Evolutionary conservation across 1,140 invertebrate genomes (phyloP).

Genomic region (Anagrus nilaparvatae): DNA sequence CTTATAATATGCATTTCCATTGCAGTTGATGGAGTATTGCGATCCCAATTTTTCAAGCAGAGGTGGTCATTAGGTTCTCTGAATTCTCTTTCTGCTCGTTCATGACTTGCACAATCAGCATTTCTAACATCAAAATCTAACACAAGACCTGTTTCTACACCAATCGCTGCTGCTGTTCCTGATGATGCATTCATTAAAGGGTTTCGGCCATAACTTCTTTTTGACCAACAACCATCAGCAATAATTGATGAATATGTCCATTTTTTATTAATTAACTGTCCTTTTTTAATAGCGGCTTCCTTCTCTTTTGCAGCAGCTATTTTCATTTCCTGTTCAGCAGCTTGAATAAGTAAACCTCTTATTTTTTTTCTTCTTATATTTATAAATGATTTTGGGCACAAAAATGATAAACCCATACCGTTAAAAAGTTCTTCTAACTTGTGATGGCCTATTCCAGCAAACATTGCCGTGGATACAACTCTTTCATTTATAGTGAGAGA

Average conservation of each 20-base stretch:
- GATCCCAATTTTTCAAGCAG: constrained; percentile 30
- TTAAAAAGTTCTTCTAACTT: too few relatives aligned
- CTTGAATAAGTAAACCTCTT: too few relatives aligned
- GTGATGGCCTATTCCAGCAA: too few relatives aligned
- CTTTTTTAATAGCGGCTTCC: constrained; percentile 19
- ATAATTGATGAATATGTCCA: too few relatives aligned
- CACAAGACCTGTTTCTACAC: constrained; percentile 28
- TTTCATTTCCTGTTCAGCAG: too few relatives aligned
- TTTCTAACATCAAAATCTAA: constrained; percentile 33
- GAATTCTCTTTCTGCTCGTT: constrained; percentile 16
- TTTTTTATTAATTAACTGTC: constrained; percentile 22
- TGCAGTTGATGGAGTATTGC: constrained; percentile 19
- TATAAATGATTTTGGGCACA: too few relatives aligned
- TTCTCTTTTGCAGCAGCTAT: too few relatives aligned
- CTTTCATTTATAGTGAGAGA: too few relatives aligned
- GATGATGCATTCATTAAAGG: constrained; percentile 22
- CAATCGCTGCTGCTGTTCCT: constrained; percentile 29
- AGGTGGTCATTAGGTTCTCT: constrained; percentile 14
- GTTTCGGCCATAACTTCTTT: constrained; percentile 23
- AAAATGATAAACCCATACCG: too few relatives aligned
- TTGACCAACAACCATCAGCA: constrained; percentile 28
- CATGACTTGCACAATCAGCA: constrained; percentile 33
- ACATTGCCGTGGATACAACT: too few relatives aligned
- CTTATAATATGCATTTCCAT: constrained; percentile 36
- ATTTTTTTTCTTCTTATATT: too few relatives aligned